A percentile compares a stretch with the other conserved stretches of the same genome.
Conservation (phyloP, 2,113 vertebrate species). For the Danio rerio region GRCz12tu NC_133178.1:33005501-33006000, state of each 20-base stretch:
- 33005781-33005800: background rate
- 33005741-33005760: background rate
- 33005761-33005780: background rate
- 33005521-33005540: too few species aligned
- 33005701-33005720: too few species aligned
- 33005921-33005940: background rate
- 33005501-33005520: too few species aligned
- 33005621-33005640: too few species aligned
- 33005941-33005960: constrained; percentile 12
- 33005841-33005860: background rate
- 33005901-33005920: background rate
- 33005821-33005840: background rate
- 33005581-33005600: too few species aligned
- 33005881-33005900: constrained; percentile 30
- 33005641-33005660: too few species aligned
- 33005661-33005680: too few species aligned
- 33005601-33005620: too few species aligned
- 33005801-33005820: background rate
- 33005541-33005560: too few species aligned
- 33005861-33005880: background rate
- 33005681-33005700: too few species aligned
- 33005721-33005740: too few species aligned
- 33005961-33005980: background rate
- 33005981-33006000: background rate
- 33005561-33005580: too few species aligned